Evolutionary conservation across 2,797 vertebrate species (phyloP), one percentile per base, ranked within the genome.

Genomic region (Gallinago nigripennis): DNA sequence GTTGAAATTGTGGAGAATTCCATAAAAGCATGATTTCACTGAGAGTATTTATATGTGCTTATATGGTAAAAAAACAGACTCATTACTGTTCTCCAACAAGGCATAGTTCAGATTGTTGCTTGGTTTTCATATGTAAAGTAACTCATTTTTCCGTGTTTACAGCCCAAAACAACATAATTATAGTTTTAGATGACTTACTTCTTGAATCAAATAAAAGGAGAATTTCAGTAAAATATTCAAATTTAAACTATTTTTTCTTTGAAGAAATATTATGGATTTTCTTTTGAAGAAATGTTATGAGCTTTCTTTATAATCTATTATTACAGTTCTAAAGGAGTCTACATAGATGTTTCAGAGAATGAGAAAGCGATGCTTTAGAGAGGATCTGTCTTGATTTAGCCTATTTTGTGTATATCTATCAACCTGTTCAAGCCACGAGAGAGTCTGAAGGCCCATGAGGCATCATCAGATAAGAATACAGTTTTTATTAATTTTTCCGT

Each of bases 71-170:
- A 92, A 96, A 95, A 97, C 69, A 86, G 50, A 77, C 69, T n/a
- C 41, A 75, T 95, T 88, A 92, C 75, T 91, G 60, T 83, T 93
- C 79, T 93, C 86, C 86, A 94, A 64, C 45, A 91, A 92, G 61
- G 53, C 54, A 82, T 13, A 94, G 84, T 79, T 82, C 77, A 96
- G 41, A 94, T 87, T 56, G 66, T 80, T 92, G 82, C 90, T 86
- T 82, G 46, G 60, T 63, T 96, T 96, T 96, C 63, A 92, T 91
- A 95, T 94, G 78, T 79, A 96, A 97, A 97, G 63, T 46, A 94
- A 86, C 45, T 93, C 28, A 84, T 78, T 94, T 95, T 85, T 91
- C 66, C 82, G 37, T 95, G 92, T 86, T 97, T 97, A 82, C 60
- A 88, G 58, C 57, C 86, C 53, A 84, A 95, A 97, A 91, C 76